Conservation (phyloP, 2,113 vertebrate species). For the Platichthys stellatus region DNA sequence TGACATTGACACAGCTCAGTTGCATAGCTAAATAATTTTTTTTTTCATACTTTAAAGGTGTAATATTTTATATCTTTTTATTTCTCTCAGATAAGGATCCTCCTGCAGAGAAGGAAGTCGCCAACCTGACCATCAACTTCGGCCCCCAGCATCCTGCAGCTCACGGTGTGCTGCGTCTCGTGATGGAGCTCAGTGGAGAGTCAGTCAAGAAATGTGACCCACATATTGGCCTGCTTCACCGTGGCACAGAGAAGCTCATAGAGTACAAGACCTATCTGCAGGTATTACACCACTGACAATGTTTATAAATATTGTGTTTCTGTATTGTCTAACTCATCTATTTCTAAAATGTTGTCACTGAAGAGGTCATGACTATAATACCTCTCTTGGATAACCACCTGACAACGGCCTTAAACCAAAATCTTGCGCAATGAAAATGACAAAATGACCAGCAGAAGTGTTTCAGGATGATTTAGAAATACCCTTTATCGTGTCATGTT, state of each 20-base stretch:
- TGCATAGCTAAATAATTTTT: no score
- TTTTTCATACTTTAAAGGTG: no score
- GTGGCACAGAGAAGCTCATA: conserved; percentile 94
- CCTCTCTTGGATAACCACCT: no score
- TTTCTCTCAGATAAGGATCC: conserved; percentile 87
- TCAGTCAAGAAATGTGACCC: conserved; percentile 93
- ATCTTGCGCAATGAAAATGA: no score
- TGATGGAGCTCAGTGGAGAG: conserved; percentile 95
- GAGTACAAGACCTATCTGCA: conserved; percentile 97
- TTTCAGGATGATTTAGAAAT: background rate
- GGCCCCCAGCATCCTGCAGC: conserved; percentile 97
- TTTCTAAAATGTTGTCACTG: no score
- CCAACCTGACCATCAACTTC: conserved; percentile 93
- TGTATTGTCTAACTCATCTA: no score
- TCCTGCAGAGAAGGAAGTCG: conserved; percentile 81
- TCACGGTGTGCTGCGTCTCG: conserved; percentile 92
- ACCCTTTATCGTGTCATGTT: background rate
- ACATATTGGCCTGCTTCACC: conserved; percentile 92
- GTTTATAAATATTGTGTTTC: background rate
- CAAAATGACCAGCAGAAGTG: background rate
- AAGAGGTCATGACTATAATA: no score
- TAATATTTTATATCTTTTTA: no score
- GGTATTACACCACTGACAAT: conserved; percentile 70
- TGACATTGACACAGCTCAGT: no score
- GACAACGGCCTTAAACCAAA: no score